Evolutionary conservation across 2,888 invertebrate species (phyloP).

Genomic region (Protophormia terraenovae): DNA sequence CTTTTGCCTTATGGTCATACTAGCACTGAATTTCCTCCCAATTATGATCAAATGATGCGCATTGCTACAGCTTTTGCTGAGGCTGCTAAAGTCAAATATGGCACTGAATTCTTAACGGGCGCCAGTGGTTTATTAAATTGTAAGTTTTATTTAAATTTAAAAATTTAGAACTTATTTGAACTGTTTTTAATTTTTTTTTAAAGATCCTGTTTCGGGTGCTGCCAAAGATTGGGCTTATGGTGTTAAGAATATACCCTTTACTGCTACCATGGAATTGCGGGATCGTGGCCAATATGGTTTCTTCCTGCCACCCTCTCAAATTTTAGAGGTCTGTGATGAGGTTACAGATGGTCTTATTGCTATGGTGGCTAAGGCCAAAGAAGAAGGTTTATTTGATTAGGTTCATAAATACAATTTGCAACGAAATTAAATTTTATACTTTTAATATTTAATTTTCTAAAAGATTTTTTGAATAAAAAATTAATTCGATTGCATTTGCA

Average conservation of each 20-base stretch:
- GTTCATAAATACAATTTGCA: no score
- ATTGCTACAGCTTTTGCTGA: constrained; percentile 73
- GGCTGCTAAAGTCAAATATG: constrained; percentile 70
- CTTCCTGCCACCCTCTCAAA: constrained; percentile 85
- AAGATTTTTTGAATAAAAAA: no score
- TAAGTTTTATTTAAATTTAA: constrained; percentile 63
- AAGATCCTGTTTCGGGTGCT: constrained; percentile 81
- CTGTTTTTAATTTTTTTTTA: not conserved
- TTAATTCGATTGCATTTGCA: no score
- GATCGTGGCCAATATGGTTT: constrained; percentile 87
- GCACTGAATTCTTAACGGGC: constrained; percentile 72
- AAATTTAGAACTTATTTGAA: constrained; percentile 21
- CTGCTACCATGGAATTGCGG: constrained; percentile 84
- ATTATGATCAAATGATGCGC: constrained; percentile 74
- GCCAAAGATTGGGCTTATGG: constrained; percentile 84
- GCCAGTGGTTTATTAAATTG: constrained; percentile 74
- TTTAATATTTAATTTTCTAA: no score
- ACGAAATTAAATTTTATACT: no score
- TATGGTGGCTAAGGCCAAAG: constrained; percentile 82
- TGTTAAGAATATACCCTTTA: constrained; percentile 82
- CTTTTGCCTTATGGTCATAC: constrained; percentile 75
- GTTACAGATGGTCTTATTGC: constrained; percentile 83
- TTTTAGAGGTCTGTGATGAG: constrained; percentile 85
- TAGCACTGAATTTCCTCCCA: constrained; percentile 70
- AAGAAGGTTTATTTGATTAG: constrained; percentile 69